Base-by-base conservation (phyloP, 2,113 vertebrate genomes). In the Brachyhypopomus occidentalis region DNA sequence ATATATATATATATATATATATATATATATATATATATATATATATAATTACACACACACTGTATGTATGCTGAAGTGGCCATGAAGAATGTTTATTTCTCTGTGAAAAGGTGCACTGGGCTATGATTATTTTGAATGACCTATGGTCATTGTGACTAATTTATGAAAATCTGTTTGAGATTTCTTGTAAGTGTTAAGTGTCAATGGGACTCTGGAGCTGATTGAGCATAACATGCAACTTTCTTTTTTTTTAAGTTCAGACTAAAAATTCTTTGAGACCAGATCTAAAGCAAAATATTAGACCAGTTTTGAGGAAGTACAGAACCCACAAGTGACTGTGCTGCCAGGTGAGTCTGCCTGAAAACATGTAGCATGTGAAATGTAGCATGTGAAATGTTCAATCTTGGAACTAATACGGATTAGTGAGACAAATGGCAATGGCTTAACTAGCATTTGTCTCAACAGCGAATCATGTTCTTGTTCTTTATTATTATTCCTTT, bases 261-360 rank as follows among this genome's bases (percentile, higher is more conserved):
- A 69, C 38, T 64, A n/a, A 72, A 34, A 62, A 45, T 30, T 81
- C 59, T 81, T 81, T 81, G 72, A 75, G 69, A 81, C 69, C 64
- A 64, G 63, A 70, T 60, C 80, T 64, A 70, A 70, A 76, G 80
- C 73, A 55, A 16, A 69, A 75, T 72, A 70, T 81, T 81, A 81
- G 52, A 17, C 55, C 36, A 58, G 74, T 64, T 81, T 76, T 81
- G 80, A 81, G 70, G 80, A 70, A 16, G 4, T 52, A 70, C 36
- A 70, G 80, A 70, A 34, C 27, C 63, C 75, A 63, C 75, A 62
- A 80, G 55, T 7, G 41, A 22, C 59, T 38, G n/a, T 56, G 48
- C 59, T 75, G 72, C 66, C 66, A 41, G 66, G 66, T 70, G 19
- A 60, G 56, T 56, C 60, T 66, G 48, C 5, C 59, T 81, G 45